phyloP scores from a whole-genome alignment of 2,888 invertebrate species.

The Hypomecis atomaria region DNA sequence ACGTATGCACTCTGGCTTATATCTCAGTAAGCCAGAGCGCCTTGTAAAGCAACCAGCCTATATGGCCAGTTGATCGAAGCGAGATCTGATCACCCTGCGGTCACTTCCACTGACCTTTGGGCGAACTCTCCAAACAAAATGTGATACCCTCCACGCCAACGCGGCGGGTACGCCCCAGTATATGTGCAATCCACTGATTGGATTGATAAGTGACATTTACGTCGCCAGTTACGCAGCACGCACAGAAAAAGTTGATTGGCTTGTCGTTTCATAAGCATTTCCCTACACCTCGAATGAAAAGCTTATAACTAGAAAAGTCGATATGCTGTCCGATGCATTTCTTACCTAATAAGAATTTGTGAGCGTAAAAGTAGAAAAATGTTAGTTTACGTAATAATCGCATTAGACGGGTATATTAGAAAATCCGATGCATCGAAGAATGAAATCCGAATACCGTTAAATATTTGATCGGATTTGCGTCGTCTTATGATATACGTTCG shows the following conservation, averaged over 20 bases:
- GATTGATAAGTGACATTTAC: conserved; percentile 48
- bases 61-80: conserved; percentile 68
- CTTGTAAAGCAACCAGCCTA: conserved; percentile 21
- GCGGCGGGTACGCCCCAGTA: conserved; percentile 38
- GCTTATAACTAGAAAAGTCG: conserved; percentile 24
- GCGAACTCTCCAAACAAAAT: conserved; percentile 50
- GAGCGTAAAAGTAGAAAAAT: conserved; percentile 53
- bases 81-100: conserved; percentile 54
- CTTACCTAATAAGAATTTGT: conserved; percentile 47
- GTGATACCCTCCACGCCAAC: conserved; percentile 38
- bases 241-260: conserved; percentile 44
- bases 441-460: conserved; percentile 74
- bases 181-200: conserved; percentile 54
- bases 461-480: conserved; percentile 81
- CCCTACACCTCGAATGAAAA: conserved; percentile 23
- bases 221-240: conserved; percentile 38
- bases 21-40: conserved; percentile 39
- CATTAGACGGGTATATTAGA: conserved; percentile 60
- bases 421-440: conserved; percentile 60
- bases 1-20: conserved; percentile 48
- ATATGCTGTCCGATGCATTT: conserved; percentile 46
- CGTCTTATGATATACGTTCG: conserved; percentile 70
- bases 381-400: conserved; percentile 66
- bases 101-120: conserved; percentile 52
- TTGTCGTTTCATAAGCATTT: conserved; percentile 46